A percentile compares a stretch with the other conserved stretches of the same genome.
Evolutionary conservation across 2,113 vertebrate genomes (phyloP).

Genomic region (Thryonomys swinderianus): DNA sequence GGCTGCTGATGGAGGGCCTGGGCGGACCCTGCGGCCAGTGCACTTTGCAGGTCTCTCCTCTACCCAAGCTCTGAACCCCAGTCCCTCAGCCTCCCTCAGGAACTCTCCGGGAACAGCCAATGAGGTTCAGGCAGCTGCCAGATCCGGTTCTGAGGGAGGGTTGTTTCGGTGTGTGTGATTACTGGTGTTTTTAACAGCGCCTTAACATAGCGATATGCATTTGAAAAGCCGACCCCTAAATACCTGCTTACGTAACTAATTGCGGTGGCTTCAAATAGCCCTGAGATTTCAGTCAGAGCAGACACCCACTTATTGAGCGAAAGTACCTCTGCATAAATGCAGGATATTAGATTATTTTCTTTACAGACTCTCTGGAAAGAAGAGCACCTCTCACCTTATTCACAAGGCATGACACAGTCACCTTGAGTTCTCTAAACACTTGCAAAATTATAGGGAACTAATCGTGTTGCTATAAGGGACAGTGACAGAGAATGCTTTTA

Average conservation of each 20-base stretch:
- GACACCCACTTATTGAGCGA: slow-evolving; percentile 56
- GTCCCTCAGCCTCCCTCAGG: not conserved
- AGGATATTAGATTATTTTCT: slow-evolving; percentile 39
- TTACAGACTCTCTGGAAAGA: slow-evolving; percentile 32
- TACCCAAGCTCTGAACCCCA: not conserved
- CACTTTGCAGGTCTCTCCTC: not conserved
- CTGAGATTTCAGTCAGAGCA: slow-evolving; percentile 67
- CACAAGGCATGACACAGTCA: not conserved
- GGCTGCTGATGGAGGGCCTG: not conserved
- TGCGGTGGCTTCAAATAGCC: slow-evolving; percentile 62
- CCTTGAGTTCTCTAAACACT: slow-evolving; percentile 24
- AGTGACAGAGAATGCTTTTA: not conserved
- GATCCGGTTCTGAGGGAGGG: not conserved
- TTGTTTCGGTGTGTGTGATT: slow-evolving; percentile 1
- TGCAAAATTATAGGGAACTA: slow-evolving; percentile 43
- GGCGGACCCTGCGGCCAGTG: not conserved
- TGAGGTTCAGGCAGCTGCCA: slow-evolving; percentile 9
- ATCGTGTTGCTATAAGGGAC: not conserved
- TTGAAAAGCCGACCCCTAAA: slow-evolving; percentile 57
- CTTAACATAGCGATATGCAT: slow-evolving; percentile 42
- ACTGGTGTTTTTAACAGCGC: slow-evolving; percentile 50
- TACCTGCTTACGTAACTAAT: slow-evolving; percentile 73
- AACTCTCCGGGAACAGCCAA: not conserved
- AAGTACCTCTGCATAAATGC: slow-evolving; percentile 58
- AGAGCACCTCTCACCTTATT: not conserved